Evolutionary conservation across 64 coral and sea anemone species (phyloP).

Genomic region (Platygyra sinensis): DNA sequence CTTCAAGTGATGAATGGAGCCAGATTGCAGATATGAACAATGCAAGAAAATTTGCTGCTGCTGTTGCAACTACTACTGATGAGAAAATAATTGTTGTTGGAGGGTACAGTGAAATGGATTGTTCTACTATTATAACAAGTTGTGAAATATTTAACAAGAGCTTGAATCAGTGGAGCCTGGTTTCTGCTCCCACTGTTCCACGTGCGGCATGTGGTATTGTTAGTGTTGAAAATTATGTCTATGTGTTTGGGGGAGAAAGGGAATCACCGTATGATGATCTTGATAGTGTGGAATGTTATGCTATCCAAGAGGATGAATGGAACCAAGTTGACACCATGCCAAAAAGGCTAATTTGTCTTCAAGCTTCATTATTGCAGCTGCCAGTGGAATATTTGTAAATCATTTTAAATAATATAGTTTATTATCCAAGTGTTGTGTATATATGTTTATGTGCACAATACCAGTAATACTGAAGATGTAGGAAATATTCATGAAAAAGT

Average conservation of each 20-base stretch:
- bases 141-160: conserved; percentile 32
- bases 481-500: too few relatives aligned
- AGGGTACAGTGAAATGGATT: background rate
- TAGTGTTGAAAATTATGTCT: conserved; percentile 3
- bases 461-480: too few relatives aligned
- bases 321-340: background rate
- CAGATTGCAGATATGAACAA: background rate
- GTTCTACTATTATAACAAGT: background rate
- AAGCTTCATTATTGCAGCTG: background rate
- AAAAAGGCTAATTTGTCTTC: background rate
- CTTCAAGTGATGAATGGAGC: conserved; percentile 2
- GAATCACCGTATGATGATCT: background rate
- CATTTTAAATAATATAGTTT: too few relatives aligned
- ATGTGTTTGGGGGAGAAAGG: conserved; percentile 32
- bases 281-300: background rate
- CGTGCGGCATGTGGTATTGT: conserved; percentile 41
- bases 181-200: background rate
- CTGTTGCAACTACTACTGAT: background rate
- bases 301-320: background rate
- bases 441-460: too few relatives aligned
- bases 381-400: background rate
- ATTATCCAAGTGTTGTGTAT: too few relatives aligned
- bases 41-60: background rate
- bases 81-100: conserved; percentile 7
- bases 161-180: conserved; percentile 15